A percentile compares a stretch with the other conserved stretches of the same genome.
Evolutionary conservation across 2,797 vertebrate genomes (phyloP).

Genomic region (Ctenosaura bakeri): DNA sequence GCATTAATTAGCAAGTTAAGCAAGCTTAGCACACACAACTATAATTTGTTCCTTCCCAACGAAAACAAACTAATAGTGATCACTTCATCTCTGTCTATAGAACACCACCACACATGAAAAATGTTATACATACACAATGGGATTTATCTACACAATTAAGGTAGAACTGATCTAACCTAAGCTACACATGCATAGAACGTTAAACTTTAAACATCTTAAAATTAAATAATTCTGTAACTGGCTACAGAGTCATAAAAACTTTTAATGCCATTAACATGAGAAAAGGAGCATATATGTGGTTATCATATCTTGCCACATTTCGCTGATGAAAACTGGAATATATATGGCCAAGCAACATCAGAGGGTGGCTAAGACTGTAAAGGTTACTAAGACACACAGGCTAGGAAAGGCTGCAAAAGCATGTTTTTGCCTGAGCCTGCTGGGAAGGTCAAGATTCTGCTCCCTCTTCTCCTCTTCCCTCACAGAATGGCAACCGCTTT

Average conservation of each 20-base stretch:
- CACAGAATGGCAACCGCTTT: no score
- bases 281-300: no score
- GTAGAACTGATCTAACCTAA: background rate
- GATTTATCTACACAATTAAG: background rate
- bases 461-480: no score
- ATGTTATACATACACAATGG: background rate
- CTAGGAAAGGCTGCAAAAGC: no score
- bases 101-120: background rate
- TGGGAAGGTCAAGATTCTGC: no score
- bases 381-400: no score
- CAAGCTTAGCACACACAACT: background rate
- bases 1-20: conserved; percentile 1
- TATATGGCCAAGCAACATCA: no score
- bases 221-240: background rate
- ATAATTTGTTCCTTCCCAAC: background rate
- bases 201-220: background rate
- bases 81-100: background rate
- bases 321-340: no score
- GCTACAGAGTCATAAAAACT: background rate
- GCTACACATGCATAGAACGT: background rate
- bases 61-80: background rate
- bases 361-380: no score
- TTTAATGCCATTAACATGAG: background rate
- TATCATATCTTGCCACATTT: no score
- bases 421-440: no score